Base-by-base conservation (phyloP, 2,888 invertebrate genomes). In the Mechanitis messenoides region DNA sequence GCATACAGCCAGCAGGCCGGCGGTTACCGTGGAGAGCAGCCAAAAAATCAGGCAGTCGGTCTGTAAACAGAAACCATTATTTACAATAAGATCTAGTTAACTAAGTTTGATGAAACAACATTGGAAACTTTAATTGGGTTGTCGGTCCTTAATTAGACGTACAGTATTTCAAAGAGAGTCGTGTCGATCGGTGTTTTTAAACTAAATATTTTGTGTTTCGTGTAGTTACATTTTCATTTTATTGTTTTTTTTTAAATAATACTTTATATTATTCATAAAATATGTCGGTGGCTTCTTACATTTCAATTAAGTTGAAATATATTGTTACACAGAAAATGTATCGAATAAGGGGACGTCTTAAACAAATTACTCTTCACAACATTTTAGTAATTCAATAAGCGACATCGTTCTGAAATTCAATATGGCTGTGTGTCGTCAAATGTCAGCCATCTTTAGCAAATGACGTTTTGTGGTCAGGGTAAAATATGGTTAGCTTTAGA, bases 21-120 rank as follows among this genome's bases (percentile, higher is more conserved):
- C 86, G 3, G 93, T 93, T 57, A 94, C 92, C 20, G 93, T 85
- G n/a, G 94, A 93, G 62, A 94, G 87, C 59, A 94, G 87, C 77
- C 91, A 87, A 70, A 92, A 92, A 75, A 94, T 92, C 58, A 94
- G 81, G 66, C 93, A 85, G 80, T 94, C 94, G 0, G 93, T 92
- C 84, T 92, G 89, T 12, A 87, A 78, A 72, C 70, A 71, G 69
- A 72, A 72, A 68, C 60, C 50, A 45, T 58, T 58, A 56, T 60
- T 62, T 63, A 46, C 38, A 53, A 60, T 60, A 60, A 35, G 33
- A 33, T 50, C 31, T 33, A 31, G 31, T 47, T 33, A 67, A 28
- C 28, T 28, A 20, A 38, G 42, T 42, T 33, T 35, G 42, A 42
- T 57, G 47, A 56, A 50, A 35, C 33, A 45, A 33, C 56, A 33